phyloP scores from a whole-genome alignment of 2,113 vertebrate species.

The Meleagris gallopavo region DNA sequence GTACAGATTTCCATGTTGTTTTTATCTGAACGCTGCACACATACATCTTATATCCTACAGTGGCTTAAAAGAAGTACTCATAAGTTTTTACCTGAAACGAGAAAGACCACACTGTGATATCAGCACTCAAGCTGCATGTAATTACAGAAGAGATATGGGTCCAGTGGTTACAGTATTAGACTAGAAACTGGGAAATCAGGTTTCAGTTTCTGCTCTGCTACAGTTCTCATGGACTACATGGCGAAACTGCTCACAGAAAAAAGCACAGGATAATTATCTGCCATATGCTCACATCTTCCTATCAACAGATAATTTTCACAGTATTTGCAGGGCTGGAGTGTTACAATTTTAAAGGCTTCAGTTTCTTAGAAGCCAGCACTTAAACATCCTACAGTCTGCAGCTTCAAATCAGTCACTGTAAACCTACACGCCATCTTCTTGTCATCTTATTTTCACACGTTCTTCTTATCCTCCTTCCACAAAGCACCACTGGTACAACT shows the following conservation, averaged over 20 bases:
- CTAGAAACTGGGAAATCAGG: background rate
- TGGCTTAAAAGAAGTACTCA: background rate
- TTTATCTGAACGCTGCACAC: background rate
- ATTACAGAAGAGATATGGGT: background rate
- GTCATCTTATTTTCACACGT: slow-evolving; percentile 70
- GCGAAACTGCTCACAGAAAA: slow-evolving; percentile 36
- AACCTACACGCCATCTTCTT: slow-evolving; percentile 70
- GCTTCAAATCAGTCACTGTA: slow-evolving; percentile 67
- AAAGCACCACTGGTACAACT: slow-evolving; percentile 65
- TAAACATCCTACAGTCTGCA: slow-evolving; percentile 69
- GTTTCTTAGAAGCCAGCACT: slow-evolving; percentile 72
- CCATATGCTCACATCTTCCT: slow-evolving; percentile 66
- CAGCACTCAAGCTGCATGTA: background rate
- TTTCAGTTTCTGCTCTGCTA: background rate
- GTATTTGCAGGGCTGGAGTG: slow-evolving; percentile 61
- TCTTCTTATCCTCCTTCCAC: slow-evolving; percentile 46
- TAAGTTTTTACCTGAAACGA: background rate
- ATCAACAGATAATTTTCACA: slow-evolving; percentile 70
- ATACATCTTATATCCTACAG: background rate
- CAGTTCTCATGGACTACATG: background rate
- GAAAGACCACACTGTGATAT: background rate
- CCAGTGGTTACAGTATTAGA: background rate
- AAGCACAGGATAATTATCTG: slow-evolving; percentile 60
- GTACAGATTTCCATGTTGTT: slow-evolving; percentile 68
- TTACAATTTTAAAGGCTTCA: slow-evolving; percentile 61